Evolutionary conservation across 1,140 invertebrate species (phyloP), one percentile per base, ranked within the genome.

Genomic region (Drosophila malerkotliana): DNA sequence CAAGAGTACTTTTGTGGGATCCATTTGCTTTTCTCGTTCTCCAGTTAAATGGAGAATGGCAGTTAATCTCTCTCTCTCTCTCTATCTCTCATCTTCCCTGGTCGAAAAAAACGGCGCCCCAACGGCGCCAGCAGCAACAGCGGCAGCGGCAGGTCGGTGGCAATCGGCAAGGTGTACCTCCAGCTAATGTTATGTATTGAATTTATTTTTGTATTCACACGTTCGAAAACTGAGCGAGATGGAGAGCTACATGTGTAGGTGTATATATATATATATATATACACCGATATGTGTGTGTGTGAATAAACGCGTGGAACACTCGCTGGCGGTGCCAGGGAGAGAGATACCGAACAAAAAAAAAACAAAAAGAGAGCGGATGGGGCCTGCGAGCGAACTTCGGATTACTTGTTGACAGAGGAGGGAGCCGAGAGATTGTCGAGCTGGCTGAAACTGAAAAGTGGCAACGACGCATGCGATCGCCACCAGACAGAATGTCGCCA

Each of bases 401-500:
- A 32, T 32, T 32, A 32, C 32, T 32, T 32, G 32, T 32, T 32
- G 39, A 45, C 32, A 28, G 77, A 51, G 54, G 77, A 51, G 54
- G 51, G 34, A 48, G 47, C 24, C 52, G 32, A 21, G 39, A 49
- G 41, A 37, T 26, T 45, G 55, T 9, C 63, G 15, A 47, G 44
- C 44, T 18, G 37, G 52, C 21, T 92, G 74, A 93, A 93, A 92
- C 80, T 92, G 92, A 92, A 91, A 93, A 89, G 84, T 93, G 95
- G 94, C 95, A 96, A 95, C 95, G 92, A 61, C 81, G 94, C 93
- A 77, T 18, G 79, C 93, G 94, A 94, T 95, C 95, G 94, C 93
- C 94, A 95, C 80, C 95, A 97, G 96, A 97, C 96, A 96, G 95
- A 95, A 95, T 96, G 96, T 96, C 95, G 95, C 95, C 95, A 95